Evolutionary conservation across 2,888 invertebrate genomes (phyloP).

Genomic region (Hypomecis atomaria): DNA sequence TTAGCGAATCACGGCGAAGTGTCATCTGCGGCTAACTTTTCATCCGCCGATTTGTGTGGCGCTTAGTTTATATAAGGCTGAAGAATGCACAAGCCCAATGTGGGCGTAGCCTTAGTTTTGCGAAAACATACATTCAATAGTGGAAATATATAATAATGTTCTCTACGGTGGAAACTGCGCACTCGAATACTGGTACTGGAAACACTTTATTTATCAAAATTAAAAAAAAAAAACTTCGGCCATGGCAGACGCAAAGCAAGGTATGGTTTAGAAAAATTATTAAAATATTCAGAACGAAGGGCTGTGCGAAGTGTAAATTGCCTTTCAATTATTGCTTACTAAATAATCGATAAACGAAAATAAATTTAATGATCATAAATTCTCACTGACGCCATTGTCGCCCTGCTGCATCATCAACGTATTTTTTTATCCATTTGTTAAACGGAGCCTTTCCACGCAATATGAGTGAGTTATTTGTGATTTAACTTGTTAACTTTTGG

Average conservation of each 20-base stretch:
- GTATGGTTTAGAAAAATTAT: constrained; percentile 58
- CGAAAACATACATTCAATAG: no score
- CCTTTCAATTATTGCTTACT: not conserved
- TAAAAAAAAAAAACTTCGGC: constrained; percentile 52
- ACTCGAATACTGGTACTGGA: not conserved
- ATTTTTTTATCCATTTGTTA: constrained; percentile 51
- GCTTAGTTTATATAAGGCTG: no score
- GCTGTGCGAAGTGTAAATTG: not conserved
- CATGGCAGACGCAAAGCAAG: constrained; percentile 84
- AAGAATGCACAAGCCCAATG: no score
- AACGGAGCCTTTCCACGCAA: constrained; percentile 20
- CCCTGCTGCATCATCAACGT: constrained; percentile 67
- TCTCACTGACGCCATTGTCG: constrained; percentile 17
- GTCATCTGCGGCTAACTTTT: no score
- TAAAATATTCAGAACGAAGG: not conserved
- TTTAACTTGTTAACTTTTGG: not conserved
- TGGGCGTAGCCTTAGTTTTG: no score
- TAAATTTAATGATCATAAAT: not conserved
- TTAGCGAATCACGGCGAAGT: no score
- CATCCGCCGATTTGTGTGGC: no score
- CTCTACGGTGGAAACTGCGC: no score
- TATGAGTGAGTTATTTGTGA: constrained; percentile 1
- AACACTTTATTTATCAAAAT: not conserved
- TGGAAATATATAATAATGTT: no score
- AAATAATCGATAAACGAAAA: not conserved